A percentile compares a stretch with the other conserved stretches of the same genome.
Conservation (phyloP, 2,888 invertebrate genomes). For the Tinea semifulvella region DNA sequence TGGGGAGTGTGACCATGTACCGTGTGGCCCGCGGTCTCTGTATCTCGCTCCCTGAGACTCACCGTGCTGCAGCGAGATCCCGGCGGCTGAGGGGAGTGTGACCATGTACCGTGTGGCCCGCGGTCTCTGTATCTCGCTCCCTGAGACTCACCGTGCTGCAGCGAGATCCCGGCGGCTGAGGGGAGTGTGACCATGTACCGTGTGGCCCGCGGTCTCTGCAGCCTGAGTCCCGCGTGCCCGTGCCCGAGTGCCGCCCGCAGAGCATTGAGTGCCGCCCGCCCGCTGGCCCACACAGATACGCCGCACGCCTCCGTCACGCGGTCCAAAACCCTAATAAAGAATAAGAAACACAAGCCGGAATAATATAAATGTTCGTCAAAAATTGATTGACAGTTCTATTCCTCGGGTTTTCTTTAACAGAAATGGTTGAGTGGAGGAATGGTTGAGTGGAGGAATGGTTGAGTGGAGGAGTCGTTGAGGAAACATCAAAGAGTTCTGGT, state of each 20-base stretch:
- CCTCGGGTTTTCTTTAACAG: too few species aligned
- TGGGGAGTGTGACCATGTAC: constrained; percentile 22
- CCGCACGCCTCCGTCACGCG: constrained; percentile 46
- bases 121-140: too few species aligned
- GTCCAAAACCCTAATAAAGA: constrained; percentile 36
- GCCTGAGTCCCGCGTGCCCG: constrained; percentile 16
- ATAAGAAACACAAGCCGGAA: too few species aligned
- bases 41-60: constrained; percentile 17
- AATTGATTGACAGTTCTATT: too few species aligned
- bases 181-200: constrained; percentile 21
- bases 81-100: constrained; percentile 26
- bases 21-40: constrained; percentile 18
- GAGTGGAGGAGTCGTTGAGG: too few species aligned
- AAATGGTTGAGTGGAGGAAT: too few species aligned
- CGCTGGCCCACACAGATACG: constrained; percentile 43
- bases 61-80: constrained; percentile 42
- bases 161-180: constrained; percentile 29
- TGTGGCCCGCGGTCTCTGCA: constrained; percentile 18
- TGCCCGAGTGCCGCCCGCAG: constrained; percentile 38
- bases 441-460: too few species aligned
- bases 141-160: constrained; percentile 41
- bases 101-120: constrained; percentile 17
- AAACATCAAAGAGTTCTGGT: too few species aligned
- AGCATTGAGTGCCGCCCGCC: constrained; percentile 31
- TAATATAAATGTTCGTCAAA: too few species aligned